Conservation (phyloP, 2,888 invertebrate genomes). For the Drosophila atripex region DNA sequence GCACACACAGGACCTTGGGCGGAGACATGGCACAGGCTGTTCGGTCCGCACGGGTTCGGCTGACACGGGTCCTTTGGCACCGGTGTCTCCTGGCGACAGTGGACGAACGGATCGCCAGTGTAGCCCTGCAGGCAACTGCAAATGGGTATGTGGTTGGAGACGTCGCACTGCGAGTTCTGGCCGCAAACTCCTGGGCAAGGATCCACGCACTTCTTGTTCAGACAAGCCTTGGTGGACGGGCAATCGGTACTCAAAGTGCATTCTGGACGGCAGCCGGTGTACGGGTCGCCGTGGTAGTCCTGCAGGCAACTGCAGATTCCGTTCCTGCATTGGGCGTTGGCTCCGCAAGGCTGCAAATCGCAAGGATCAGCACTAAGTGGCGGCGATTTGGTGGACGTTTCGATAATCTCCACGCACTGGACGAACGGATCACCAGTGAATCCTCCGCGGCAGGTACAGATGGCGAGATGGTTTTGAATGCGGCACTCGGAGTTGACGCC, state of each 20-base stretch:
- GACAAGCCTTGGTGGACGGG: slow-evolving; percentile 89
- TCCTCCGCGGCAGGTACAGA: slow-evolving; percentile 86
- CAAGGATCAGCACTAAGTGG: slow-evolving; percentile 87
- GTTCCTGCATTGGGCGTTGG: slow-evolving; percentile 93
- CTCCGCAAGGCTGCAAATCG: slow-evolving; percentile 93
- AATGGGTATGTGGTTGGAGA: slow-evolving; percentile 92
- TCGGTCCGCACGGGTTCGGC: slow-evolving; percentile 85
- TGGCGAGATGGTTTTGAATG: slow-evolving; percentile 89
- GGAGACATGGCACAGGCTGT: slow-evolving; percentile 85
- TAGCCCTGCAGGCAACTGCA: slow-evolving; percentile 90
- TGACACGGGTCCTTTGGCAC: slow-evolving; percentile 83
- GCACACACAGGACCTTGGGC: slow-evolving; percentile 90
- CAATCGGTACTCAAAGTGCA: slow-evolving; percentile 94
- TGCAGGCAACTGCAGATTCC: slow-evolving; percentile 91
- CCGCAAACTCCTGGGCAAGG: slow-evolving; percentile 94
- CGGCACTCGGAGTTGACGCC: slow-evolving; percentile 89
- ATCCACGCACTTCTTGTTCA: slow-evolving; percentile 92
- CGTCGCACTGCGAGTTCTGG: slow-evolving; percentile 92
- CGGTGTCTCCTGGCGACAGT: slow-evolving; percentile 85
- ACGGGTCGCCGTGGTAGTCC: slow-evolving; percentile 94
- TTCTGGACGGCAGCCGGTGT: slow-evolving; percentile 93
- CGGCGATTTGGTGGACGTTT: slow-evolving; percentile 85
- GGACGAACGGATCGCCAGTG: slow-evolving; percentile 91
- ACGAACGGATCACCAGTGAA: slow-evolving; percentile 89
- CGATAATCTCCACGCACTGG: slow-evolving; percentile 85